Evolutionary conservation across 1,140 invertebrate genomes (phyloP), one percentile per base, ranked within the genome.

Genomic region (Drosophila cardini): DNA sequence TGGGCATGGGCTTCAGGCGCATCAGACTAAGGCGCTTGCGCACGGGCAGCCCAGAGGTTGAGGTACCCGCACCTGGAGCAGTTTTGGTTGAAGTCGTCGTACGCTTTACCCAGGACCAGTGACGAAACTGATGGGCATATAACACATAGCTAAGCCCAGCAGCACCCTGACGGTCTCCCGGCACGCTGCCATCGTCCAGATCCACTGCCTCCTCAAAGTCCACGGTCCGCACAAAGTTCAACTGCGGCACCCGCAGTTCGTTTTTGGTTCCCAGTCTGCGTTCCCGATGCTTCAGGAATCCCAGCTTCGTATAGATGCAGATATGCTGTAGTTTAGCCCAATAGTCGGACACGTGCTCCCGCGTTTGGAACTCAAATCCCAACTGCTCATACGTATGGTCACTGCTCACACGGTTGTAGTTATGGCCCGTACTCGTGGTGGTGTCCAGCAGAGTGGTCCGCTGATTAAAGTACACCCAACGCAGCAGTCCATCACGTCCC

Each of bases 241-340:
- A 15, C 0, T 57, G 43, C 7, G 64, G 73, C 0, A 55, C 18
- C 0, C 78, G 72, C 11, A 65, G 18, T 0, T 60, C 32, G 0
- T 48, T 61, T 0, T 45, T 58, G 6, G 8, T 32, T 10, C 1
- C 34, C 11, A 2, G 1, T 5, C 26, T 18, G 4, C 40, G 13
- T 5, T 62, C 62, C 11, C 45, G 16, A 7, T 79, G 42, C 30
- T 76, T 82, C 2, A 82, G 83, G 40, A 93, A 93, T 21, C 95
- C 95, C 9, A 96, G 85, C 40, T 93, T 94, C 0, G 96, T 96
- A 64, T 94, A 94, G 18, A 96, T 93, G 70, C 95, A 95, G 46
- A 95, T 95, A 30, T 93, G 93, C 93, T 95, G 94, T 89, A 97
- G 92, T 46, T 96, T 94, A 57, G 93, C 93, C 96, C 96, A 97